phyloP scores from a whole-genome alignment of 2,113 vertebrate species.

The Oncorhynchus kisutch region DNA sequence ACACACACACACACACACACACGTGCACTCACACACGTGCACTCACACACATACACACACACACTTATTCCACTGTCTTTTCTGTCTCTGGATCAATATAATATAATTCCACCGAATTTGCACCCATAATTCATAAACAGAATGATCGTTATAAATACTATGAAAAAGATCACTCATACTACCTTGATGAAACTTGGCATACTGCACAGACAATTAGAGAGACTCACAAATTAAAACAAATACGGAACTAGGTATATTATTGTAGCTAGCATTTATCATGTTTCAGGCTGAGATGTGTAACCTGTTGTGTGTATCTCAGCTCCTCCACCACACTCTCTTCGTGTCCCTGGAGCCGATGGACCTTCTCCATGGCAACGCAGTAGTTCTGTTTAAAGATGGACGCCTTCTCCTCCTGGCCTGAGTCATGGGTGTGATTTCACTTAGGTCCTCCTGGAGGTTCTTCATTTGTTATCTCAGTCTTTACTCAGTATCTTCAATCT shows the following conservation, averaged over 20 bases:
- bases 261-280: background rate
- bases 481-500: slow-evolving; percentile 56
- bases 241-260: no score
- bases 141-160: background rate
- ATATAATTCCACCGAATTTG: background rate
- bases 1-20: background rate
- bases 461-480: slow-evolving; percentile 43
- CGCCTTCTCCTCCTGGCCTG: slow-evolving; percentile 36
- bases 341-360: slow-evolving; percentile 51
- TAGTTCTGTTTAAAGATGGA: slow-evolving; percentile 69
- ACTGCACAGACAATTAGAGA: background rate
- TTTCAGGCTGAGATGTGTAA: no score
- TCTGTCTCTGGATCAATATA: background rate
- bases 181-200: background rate
- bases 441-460: slow-evolving; percentile 45
- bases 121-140: background rate
- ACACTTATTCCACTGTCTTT: background rate
- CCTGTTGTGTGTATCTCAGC: slow-evolving; percentile 57
- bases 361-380: slow-evolving; percentile 44
- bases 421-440: slow-evolving; percentile 31
- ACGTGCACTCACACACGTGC: no score
- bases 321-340: slow-evolving; percentile 58
- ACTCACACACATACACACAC: background rate
- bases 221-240: background rate
- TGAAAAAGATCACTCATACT: background rate